Percentiles rank a stretch among this genome's conserved stretches.
phyloP scores from a whole-genome alignment of 1,140 invertebrate genomes.

The Diorhabda carinulata region DNA sequence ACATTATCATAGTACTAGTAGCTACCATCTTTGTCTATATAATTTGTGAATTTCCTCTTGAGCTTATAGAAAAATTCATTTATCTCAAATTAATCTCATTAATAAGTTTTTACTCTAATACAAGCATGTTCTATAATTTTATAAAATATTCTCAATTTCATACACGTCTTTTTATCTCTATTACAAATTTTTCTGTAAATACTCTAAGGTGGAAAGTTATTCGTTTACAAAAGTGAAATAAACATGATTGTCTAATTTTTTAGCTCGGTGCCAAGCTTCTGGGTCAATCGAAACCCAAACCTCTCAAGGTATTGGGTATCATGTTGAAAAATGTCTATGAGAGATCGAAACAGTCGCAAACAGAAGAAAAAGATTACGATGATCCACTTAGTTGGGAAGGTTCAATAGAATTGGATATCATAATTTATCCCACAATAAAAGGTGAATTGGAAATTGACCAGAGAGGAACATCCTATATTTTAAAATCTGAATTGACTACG shows the following conservation, averaged over 20 bases:
- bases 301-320: slow-evolving; percentile 46
- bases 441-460: slow-evolving; percentile 57
- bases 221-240: neutral
- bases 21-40: no score
- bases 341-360: slow-evolving; percentile 31
- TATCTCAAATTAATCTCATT: no score
- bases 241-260: slow-evolving; percentile 22
- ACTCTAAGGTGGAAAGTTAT: no score
- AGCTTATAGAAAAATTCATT: no score
- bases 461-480: slow-evolving; percentile 51
- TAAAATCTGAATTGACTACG: slow-evolving; percentile 50
- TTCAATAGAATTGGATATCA: slow-evolving; percentile 57
- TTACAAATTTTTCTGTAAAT: no score
- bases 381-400: slow-evolving; percentile 57
- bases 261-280: slow-evolving; percentile 56
- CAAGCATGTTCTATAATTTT: no score
- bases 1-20: no score
- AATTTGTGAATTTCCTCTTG: no score
- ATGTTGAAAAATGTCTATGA: slow-evolving; percentile 39
- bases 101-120: no score
- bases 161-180: no score
- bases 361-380: slow-evolving; percentile 42
- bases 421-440: slow-evolving; percentile 61
- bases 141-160: no score
- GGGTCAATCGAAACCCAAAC: slow-evolving; percentile 52